Percentiles rank a stretch among this genome's conserved stretches.
These are phyloP conservation scores for Cryptoblepharus egeriae DNA, from an alignment of 2,797 vertebrate genomes.

Conservation along the genomic window DNA sequence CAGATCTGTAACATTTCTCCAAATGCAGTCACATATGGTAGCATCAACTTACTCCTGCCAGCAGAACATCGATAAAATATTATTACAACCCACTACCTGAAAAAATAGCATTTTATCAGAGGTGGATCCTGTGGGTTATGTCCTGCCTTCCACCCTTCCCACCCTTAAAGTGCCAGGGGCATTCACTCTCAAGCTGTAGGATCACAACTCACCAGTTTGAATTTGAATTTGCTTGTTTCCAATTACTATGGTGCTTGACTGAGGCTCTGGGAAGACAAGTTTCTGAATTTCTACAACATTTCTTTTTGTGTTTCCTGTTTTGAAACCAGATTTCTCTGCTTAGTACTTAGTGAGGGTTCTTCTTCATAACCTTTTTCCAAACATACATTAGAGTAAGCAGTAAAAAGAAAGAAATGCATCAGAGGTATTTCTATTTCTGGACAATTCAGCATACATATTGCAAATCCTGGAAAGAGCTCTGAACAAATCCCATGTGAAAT, in stretches of 20 bases:
- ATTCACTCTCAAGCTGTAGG: too few relatives aligned
- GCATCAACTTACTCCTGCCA: too few relatives aligned
- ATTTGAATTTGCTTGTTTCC: background rate
- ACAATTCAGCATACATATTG: background rate
- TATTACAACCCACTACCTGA: too few relatives aligned
- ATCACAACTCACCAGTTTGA: too few relatives aligned
- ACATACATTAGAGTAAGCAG: background rate
- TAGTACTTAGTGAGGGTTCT: background rate
- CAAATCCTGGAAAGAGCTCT: constrained; percentile 27
- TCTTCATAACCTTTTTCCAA: background rate
- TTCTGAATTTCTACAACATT: background rate
- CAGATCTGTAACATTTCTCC: too few relatives aligned
- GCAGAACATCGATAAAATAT: too few relatives aligned
- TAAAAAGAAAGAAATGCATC: background rate
- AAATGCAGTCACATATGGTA: too few relatives aligned
- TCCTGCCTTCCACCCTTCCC: too few relatives aligned
- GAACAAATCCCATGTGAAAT: background rate
- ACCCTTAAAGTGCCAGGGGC: too few relatives aligned
- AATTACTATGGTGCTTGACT: background rate
- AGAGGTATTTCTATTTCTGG: background rate
- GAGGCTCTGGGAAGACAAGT: background rate
- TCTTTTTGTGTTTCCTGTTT: background rate
- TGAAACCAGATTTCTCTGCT: background rate
- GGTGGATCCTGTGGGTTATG: too few relatives aligned
- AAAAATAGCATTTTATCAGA: too few relatives aligned